Evolutionary conservation across 2,797 vertebrate species (phyloP).

Genomic region (Brotula barbata): DNA sequence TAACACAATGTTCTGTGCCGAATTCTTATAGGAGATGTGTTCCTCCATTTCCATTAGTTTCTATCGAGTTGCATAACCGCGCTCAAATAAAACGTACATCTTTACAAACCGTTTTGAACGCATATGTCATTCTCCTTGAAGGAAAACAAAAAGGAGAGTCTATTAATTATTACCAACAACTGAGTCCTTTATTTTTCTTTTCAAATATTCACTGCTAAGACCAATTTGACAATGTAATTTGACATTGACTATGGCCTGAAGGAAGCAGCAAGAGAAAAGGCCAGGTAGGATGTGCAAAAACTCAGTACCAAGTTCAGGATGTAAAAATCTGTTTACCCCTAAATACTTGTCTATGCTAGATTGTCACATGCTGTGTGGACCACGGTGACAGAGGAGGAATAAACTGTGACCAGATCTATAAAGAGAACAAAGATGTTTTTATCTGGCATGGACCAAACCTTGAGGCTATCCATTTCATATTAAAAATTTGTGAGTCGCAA

Average conservation of each 20-base stretch:
- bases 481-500: background rate
- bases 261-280: constrained; percentile 4
- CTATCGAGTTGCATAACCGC: constrained; percentile 67
- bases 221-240: constrained; percentile 6
- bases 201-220: constrained; percentile 7
- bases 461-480: constrained; percentile 4
- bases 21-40: constrained; percentile 23
- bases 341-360: constrained; percentile 68
- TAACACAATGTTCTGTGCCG: constrained; percentile 25
- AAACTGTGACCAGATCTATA: constrained; percentile 36
- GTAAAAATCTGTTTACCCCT: too few species aligned
- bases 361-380: constrained; percentile 63
- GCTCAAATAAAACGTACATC: constrained; percentile 49
- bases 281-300: constrained; percentile 43
- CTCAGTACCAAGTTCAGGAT: too few species aligned
- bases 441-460: constrained; percentile 27
- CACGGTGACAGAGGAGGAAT: constrained; percentile 34
- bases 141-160: constrained; percentile 27
- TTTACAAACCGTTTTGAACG: constrained; percentile 64
- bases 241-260: too few species aligned
- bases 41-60: constrained; percentile 46
- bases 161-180: constrained; percentile 16
- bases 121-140: constrained; percentile 71
- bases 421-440: constrained; percentile 40
- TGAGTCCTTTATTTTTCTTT: constrained; percentile 22